Base-by-base conservation (phyloP, 2,113 vertebrate genomes). In the Varanus komodoensis region DNA sequence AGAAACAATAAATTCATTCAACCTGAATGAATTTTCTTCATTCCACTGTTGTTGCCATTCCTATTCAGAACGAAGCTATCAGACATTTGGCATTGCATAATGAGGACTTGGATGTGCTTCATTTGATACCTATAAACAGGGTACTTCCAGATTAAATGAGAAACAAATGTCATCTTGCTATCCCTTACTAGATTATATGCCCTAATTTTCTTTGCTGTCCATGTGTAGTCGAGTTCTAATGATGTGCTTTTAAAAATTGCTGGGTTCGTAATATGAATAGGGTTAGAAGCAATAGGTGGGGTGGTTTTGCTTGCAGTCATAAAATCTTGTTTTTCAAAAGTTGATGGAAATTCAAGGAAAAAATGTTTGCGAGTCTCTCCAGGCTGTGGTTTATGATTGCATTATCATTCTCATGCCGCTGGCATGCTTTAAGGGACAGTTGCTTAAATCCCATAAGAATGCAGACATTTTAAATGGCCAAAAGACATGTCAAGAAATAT, bases 401-500 rank as follows among this genome's bases (percentile, higher is more conserved):
- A 89, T 92, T 93, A 86, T 79, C 86, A 91, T 95, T 94, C 89
- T 79, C 15, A 85, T 93, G 94, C 89, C 73, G 48, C 89, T 94
- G 91, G 89, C 89, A 87, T 91, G 91, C 87, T 94, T 91, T 92
- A 94, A 96, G 93, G 93, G 88, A 93, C 77, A 93, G 86, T 95
- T 92, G 52, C 74, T 93, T 84, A 82, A 90, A 91, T 92, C 86
- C 69, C 77, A 0, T 84, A 91, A 90, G 91, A 90, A 91, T 9
- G 86, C 68, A 68, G 91, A 84, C 3, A 71, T 64, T 93, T 93
- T 64, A 95, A 92, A 93, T 92, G 88, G 87, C 32, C 88, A 83
- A 94, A 93, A 93, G 69, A 87, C 52, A 52, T 87, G 90, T 93
- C 57, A 89, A 91, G 94, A 94, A 92, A 87, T 52, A 79, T 87